A percentile compares a stretch with the other conserved stretches of the same genome.
These are phyloP conservation scores for Zaprionus davidi DNA, from an alignment of 1,140 invertebrate genomes.

Conservation along the genomic window DNA sequence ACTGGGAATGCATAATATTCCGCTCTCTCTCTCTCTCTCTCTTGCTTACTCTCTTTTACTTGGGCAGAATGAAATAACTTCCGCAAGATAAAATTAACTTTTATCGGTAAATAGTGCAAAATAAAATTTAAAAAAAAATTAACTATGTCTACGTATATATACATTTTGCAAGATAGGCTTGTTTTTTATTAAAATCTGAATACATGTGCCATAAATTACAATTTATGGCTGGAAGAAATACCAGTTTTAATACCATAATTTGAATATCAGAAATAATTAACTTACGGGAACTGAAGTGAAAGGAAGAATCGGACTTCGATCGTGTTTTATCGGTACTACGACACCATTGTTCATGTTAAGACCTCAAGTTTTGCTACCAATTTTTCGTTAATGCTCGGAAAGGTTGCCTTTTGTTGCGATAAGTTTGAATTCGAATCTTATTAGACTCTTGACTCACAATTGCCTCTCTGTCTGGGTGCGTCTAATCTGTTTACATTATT, in stretches of 20 bases:
- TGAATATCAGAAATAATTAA: neutral
- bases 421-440: constrained; percentile 20
- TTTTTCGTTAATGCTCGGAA: neutral
- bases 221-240: constrained; percentile 4
- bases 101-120: constrained; percentile 4
- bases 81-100: constrained; percentile 1
- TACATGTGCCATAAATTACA: neutral
- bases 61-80: neutral
- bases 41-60: neutral
- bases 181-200: neutral
- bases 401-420: constrained; percentile 11
- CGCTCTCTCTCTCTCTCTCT: constrained; percentile 1
- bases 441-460: constrained; percentile 63
- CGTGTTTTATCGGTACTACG: neutral
- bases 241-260: neutral
- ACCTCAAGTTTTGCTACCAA: neutral
- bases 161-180: neutral
- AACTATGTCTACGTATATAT: neutral
- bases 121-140: neutral
- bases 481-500: constrained; percentile 42
- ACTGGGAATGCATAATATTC: constrained; percentile 16
- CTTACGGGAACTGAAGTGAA: neutral
- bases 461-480: constrained; percentile 56
- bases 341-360: neutral
- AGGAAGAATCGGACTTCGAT: neutral